Conservation (phyloP, 2,888 invertebrate genomes). For the Lymantria dispar region DNA sequence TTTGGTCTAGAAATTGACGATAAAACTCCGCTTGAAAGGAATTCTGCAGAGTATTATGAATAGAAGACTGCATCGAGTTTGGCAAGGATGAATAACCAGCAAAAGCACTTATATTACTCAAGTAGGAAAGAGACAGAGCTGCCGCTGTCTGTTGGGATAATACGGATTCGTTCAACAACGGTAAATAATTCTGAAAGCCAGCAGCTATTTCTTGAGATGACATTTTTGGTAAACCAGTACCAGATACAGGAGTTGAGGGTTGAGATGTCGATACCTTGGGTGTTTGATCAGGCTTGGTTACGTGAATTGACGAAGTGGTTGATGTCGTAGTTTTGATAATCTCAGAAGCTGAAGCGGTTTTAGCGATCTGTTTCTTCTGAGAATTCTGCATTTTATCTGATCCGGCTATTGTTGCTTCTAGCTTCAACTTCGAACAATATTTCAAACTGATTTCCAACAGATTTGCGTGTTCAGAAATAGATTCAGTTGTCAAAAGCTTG, state of each 20-base stretch:
- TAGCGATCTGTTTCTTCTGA: conserved; percentile 63
- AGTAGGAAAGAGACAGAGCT: conserved; percentile 59
- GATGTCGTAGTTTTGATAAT: conserved; percentile 36
- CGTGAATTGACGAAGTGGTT: conserved; percentile 12
- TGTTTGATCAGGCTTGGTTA: conserved; percentile 48
- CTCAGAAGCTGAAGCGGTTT: conserved; percentile 44
- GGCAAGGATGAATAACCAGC: conserved; percentile 59
- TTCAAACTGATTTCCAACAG: conserved; percentile 86
- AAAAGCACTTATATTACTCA: conserved; percentile 63
- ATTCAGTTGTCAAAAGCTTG: conserved; percentile 84
- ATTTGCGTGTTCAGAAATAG: conserved; percentile 83
- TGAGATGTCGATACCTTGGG: conserved; percentile 29
- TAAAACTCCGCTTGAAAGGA: conserved; percentile 74
- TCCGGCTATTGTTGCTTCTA: conserved; percentile 69
- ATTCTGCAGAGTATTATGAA: conserved; percentile 58
- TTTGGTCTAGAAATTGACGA: conserved; percentile 62
- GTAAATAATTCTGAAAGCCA: conserved; percentile 66
- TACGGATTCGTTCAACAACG: conserved; percentile 62
- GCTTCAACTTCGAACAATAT: conserved; percentile 86
- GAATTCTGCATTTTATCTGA: conserved; percentile 60
- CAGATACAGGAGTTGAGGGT: conserved; percentile 26
- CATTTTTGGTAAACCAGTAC: conserved; percentile 52
- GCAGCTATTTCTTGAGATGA: conserved; percentile 62
- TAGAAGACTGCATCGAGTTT: conserved; percentile 51
- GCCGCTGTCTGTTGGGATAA: conserved; percentile 66